Evolutionary conservation across 1,140 invertebrate genomes (phyloP).

Genomic region (Drosophila pandora): DNA sequence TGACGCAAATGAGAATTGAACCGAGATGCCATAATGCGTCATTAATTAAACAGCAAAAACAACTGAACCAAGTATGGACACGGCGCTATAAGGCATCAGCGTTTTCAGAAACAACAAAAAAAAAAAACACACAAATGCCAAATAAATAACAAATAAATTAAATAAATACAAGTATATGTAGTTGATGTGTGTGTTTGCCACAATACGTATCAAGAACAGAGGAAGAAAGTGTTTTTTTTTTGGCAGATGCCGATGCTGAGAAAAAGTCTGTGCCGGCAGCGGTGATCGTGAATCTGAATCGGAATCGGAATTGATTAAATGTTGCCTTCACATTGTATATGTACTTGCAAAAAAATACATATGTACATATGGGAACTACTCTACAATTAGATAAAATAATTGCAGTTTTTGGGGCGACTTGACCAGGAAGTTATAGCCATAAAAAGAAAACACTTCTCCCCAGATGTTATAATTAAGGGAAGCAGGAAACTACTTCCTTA

Average conservation of each 20-base stretch:
- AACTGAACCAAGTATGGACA: conserved; percentile 46
- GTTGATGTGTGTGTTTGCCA: neutral
- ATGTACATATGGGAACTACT: conserved; percentile 51
- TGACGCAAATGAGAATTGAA: conserved; percentile 61
- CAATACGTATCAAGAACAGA: conserved; percentile 26
- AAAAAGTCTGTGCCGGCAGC: conserved; percentile 55
- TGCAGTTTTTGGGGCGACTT: conserved; percentile 25
- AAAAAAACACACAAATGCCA: conserved; percentile 51
- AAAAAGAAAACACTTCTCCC: conserved; percentile 11
- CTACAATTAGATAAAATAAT: conserved; percentile 68
- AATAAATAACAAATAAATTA: conserved; percentile 81
- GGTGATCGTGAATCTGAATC: conserved; percentile 47
- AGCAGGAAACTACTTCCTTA: neutral
- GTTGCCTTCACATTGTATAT: conserved; percentile 65
- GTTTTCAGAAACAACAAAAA: conserved; percentile 38
- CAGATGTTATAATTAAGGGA: conserved; percentile 21
- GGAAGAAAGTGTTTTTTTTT: conserved; percentile 43
- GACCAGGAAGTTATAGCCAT: conserved; percentile 40
- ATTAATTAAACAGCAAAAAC: conserved; percentile 68
- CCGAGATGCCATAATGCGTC: conserved; percentile 61
- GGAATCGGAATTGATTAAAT: conserved; percentile 63
- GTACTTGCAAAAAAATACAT: conserved; percentile 2
- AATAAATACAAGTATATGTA: conserved; percentile 54
- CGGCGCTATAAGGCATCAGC: conserved; percentile 37
- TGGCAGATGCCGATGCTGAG: conserved; percentile 52